phyloP scores from a whole-genome alignment of 1,140 invertebrate genomes.

The Calephelis virginiensis region DNA sequence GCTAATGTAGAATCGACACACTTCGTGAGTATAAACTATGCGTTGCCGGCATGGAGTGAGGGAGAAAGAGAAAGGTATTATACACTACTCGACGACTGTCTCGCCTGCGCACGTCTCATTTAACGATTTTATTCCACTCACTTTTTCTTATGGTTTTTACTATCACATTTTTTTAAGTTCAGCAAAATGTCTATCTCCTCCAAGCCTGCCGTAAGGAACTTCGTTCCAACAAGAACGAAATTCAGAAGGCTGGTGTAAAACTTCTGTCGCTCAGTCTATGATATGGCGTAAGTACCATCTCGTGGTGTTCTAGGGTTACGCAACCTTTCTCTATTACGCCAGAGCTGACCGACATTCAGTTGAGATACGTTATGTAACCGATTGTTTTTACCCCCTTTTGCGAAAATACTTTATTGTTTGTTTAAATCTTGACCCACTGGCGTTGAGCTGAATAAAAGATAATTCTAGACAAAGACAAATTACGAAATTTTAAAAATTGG shows the following conservation, averaged over 20 bases:
- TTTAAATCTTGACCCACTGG: not conserved
- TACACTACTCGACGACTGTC: no score
- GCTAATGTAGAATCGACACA: no score
- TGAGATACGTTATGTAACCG: constrained; percentile 50
- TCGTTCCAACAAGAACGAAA: not conserved
- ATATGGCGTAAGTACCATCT: constrained; percentile 60
- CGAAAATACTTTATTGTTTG: constrained; percentile 27
- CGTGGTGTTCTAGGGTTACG: constrained; percentile 61
- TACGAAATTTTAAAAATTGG: not conserved
- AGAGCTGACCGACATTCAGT: constrained; percentile 64
- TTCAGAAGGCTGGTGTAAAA: not conserved
- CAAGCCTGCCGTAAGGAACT: no score
- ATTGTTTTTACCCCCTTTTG: constrained; percentile 52
- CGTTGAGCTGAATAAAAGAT: not conserved
- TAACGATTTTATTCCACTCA: no score
- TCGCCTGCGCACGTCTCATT: no score
- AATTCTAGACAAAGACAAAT: not conserved
- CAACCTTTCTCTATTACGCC: constrained; percentile 67
- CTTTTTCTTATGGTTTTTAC: no score
- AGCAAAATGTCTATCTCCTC: no score
- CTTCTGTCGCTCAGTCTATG: constrained; percentile 35
- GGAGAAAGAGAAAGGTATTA: no score
- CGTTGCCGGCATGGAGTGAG: no score
- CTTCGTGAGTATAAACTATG: no score
- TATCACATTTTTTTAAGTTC: no score